These are phyloP conservation scores for Onychostruthus taczanowskii DNA, from an alignment of 2,113 vertebrate genomes.

Conservation along the genomic window DNA sequence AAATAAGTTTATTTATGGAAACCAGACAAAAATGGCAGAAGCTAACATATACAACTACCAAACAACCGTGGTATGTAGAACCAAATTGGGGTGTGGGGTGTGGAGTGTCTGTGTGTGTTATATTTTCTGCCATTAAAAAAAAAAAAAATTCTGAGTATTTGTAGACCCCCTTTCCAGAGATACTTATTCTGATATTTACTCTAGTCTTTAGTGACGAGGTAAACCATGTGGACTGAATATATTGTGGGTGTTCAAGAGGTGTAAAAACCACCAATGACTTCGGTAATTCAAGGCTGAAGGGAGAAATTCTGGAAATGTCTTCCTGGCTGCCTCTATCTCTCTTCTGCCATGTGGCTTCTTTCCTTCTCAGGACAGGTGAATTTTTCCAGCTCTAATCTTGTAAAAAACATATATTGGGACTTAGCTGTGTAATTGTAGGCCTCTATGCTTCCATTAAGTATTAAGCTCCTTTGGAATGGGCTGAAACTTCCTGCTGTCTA, in stretches of 20 bases:
- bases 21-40: neutral
- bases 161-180: neutral
- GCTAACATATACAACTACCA: neutral
- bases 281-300: neutral
- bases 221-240: neutral
- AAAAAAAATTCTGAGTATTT: neutral
- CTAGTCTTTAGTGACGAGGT: neutral
- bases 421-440: neutral
- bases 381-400: neutral
- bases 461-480: neutral
- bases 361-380: neutral
- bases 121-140: neutral
- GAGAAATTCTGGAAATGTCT: neutral
- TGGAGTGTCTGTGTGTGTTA: neutral
- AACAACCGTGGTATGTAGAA: neutral
- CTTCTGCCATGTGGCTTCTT: neutral
- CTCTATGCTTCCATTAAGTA: neutral
- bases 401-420: neutral
- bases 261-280: neutral
- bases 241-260: neutral
- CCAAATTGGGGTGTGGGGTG: rapidly evolving
- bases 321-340: neutral
- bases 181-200: neutral
- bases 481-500: neutral
- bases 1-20: neutral